Evolutionary conservation across 2,113 vertebrate species (phyloP).

Genomic region (Mungos mungo): DNA sequence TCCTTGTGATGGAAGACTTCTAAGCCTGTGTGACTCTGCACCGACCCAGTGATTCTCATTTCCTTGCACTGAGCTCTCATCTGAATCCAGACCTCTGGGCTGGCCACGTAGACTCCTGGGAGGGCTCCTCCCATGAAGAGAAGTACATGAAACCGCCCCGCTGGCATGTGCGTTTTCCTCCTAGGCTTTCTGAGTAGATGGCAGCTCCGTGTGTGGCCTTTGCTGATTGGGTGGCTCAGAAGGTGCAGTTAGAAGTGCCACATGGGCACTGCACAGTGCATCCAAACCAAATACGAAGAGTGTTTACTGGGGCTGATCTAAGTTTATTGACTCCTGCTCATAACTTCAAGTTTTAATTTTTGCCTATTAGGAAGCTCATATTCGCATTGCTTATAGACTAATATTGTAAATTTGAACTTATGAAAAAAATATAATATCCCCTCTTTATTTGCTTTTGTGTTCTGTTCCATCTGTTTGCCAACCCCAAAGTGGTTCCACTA

Average conservation of each 20-base stretch:
- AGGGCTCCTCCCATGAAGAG: not conserved
- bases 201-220: not conserved
- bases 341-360: not conserved
- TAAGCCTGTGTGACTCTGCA: not conserved
- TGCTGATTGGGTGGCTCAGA: not conserved
- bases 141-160: not conserved
- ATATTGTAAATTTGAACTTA: not conserved
- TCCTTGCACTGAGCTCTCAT: not conserved
- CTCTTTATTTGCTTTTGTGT: not conserved
- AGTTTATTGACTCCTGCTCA: not conserved
- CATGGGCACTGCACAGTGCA: not conserved
- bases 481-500: not conserved
- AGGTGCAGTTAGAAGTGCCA: not conserved
- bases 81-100: not conserved
- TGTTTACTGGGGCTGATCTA: not conserved
- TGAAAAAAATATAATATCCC: not conserved
- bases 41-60: not conserved
- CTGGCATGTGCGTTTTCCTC: not conserved
- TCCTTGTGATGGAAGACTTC: not conserved
- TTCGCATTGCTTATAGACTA: not conserved
- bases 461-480: not conserved
- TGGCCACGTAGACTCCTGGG: not conserved
- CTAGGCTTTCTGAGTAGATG: not conserved
- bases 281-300: not conserved
- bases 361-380: not conserved